Base-by-base conservation (phyloP, 1,140 invertebrate genomes). In the Drosophila dunni region DNA sequence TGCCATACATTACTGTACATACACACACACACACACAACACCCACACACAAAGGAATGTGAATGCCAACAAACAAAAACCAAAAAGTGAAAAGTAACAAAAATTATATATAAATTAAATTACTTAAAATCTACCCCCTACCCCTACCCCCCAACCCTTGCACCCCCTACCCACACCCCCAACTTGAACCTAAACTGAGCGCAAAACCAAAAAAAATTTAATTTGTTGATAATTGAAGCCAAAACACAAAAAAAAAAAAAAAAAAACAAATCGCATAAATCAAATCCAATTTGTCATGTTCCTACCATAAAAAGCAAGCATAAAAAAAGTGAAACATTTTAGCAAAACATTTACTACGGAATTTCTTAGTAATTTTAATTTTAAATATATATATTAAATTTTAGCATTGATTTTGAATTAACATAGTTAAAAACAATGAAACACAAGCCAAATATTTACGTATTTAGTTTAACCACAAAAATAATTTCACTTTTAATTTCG, bases 391-490 rank as follows among this genome's bases (percentile, higher is more conserved):
- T 20, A 2, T 20, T 20, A 64, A 53, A 66, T 51, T 56, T 58
- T 51, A 33, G 11, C 40, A 13, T 42, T 42, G 63, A 76, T 42
- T 58, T 38, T 8, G 2, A 50, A 36, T 56, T 56, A 56, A 56
- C 34, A 36, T 76, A 62, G 61, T 72, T 57, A 60, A 33, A 45
- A 56, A 56, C 36, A 45, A 56, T 42, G 81, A 50, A 79, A 83
- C 73, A 66, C 81, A 83, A 77, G 75, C 81, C 81, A 84, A 84
- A 84, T 78, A 84, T 84, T 80, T 80, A 77, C 38, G 15, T 74
- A 68, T 65, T 64, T 64, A 71, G 40, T 75, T 70, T 13, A 67
- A 68, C 7, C 44, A 4, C 11, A 38, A 45, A n/a, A 42, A 46
- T 29, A 4, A 36, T 53, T 75, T 48, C 36, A 60, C 67, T 33